Percentiles rank a stretch among this genome's conserved stretches.
Evolutionary conservation across 2,888 invertebrate species (phyloP).

Genomic region (Parnassius mnemosyne): DNA sequence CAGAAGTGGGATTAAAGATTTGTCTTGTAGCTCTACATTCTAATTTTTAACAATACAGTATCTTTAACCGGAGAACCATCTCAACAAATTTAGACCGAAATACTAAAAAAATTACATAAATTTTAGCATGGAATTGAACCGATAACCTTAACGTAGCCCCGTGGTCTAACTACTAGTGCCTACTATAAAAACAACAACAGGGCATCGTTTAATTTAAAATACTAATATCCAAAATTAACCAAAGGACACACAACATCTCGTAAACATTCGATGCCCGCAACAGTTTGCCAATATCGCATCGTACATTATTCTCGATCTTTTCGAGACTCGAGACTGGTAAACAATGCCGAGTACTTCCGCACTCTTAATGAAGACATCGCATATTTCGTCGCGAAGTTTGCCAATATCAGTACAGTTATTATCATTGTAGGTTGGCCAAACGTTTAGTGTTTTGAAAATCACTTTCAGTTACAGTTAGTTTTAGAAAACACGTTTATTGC

Average conservation of each 20-base stretch:
- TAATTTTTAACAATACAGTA: too few species aligned
- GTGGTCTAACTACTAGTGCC: too few species aligned
- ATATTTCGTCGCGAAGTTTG: slow-evolving; percentile 9
- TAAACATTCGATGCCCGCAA: not conserved
- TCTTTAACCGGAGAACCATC: too few species aligned
- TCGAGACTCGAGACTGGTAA: slow-evolving; percentile 1
- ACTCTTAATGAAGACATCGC: slow-evolving; percentile 16
- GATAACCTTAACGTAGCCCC: too few species aligned
- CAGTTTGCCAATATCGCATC: not conserved
- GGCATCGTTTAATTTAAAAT: not conserved
- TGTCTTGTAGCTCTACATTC: too few species aligned
- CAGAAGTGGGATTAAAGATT: too few species aligned
- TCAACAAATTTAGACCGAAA: too few species aligned
- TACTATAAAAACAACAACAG: too few species aligned
- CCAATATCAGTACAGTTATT: not conserved
- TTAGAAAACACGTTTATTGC: not conserved
- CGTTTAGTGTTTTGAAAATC: not conserved
- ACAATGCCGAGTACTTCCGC: slow-evolving; percentile 13
- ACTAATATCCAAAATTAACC: not conserved
- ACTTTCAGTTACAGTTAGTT: too few species aligned
- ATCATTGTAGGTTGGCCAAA: not conserved
- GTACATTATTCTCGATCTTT: not conserved
- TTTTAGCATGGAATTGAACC: too few species aligned
- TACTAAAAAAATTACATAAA: too few species aligned
- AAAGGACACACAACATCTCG: not conserved